These are phyloP conservation scores for Penaeus chinensis DNA, from an alignment of 1,140 invertebrate species.

Conservation along the genomic window DNA sequence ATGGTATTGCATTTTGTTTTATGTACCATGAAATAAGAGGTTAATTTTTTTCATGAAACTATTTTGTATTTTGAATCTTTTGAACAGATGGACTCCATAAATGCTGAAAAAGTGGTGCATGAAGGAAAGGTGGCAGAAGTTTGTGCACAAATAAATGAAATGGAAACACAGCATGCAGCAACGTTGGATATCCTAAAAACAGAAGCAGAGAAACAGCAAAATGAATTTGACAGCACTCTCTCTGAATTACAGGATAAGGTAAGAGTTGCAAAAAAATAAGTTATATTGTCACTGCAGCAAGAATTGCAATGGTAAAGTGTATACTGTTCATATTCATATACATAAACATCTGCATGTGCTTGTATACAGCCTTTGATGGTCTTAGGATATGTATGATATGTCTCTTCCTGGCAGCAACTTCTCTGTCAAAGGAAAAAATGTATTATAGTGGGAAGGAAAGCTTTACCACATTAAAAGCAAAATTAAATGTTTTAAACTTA, in stretches of 20 bases:
- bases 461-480: too few species aligned
- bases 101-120: not conserved
- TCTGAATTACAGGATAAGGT: conserved; percentile 1
- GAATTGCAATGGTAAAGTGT: not conserved
- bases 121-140: conserved; percentile 4
- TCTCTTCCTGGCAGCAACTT: too few species aligned
- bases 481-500: too few species aligned
- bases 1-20: too few species aligned
- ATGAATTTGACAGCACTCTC: not conserved
- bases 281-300: not conserved
- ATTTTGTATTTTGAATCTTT: not conserved
- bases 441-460: too few species aligned
- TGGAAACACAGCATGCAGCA: conserved; percentile 11
- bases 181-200: not conserved
- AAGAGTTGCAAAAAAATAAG: not conserved
- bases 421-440: too few species aligned
- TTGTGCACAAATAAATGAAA: not conserved
- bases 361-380: too few species aligned
- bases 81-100: conserved; percentile 15
- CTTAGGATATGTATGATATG: too few species aligned
- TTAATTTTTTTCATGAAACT: too few species aligned
- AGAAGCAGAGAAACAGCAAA: conserved; percentile 24
- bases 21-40: too few species aligned
- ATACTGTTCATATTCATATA: too few species aligned
- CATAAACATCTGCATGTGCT: too few species aligned